phyloP scores from a whole-genome alignment of 2,888 invertebrate species.

The Patella pellucida region DNA sequence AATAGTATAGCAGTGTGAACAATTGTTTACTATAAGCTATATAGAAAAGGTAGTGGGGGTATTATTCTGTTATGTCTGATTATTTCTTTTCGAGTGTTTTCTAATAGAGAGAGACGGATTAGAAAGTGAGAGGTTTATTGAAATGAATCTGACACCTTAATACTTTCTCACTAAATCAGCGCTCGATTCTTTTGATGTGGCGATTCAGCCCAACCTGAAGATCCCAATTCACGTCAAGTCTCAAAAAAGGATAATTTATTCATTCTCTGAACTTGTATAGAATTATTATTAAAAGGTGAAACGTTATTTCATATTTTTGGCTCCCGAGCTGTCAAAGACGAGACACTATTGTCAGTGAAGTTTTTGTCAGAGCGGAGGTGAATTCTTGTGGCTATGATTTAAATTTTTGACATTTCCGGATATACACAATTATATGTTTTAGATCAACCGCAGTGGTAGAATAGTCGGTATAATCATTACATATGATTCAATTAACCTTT shows the following conservation, averaged over 20 bases:
- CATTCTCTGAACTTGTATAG: not conserved
- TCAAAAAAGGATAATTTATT: not conserved
- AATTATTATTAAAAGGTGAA: slow-evolving; percentile 1
- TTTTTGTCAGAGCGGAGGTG: not conserved
- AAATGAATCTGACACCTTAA: slow-evolving; percentile 10
- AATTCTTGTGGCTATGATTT: too few species aligned
- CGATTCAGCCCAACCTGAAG: not conserved
- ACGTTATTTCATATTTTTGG: not conserved
- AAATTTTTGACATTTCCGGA: slow-evolving; percentile 3
- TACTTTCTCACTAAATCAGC: slow-evolving; percentile 9
- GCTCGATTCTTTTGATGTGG: not conserved
- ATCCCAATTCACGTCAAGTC: slow-evolving; percentile 9
- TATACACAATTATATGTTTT: not conserved
- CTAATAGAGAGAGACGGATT: slow-evolving; percentile 5
- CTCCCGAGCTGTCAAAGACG: not conserved
- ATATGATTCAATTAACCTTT: too few species aligned
- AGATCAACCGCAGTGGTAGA: too few species aligned
- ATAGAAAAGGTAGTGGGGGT: too few species aligned
- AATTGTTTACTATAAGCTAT: too few species aligned
- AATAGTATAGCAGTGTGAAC: too few species aligned
- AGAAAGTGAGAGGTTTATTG: slow-evolving; percentile 8
- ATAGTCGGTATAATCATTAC: too few species aligned
- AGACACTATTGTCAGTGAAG: slow-evolving; percentile 1
- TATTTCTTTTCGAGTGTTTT: slow-evolving; percentile 9
- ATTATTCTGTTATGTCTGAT: not conserved